Conservation (phyloP, 2,888 invertebrate species). For the Caenorhabditis macrosperma region DNA sequence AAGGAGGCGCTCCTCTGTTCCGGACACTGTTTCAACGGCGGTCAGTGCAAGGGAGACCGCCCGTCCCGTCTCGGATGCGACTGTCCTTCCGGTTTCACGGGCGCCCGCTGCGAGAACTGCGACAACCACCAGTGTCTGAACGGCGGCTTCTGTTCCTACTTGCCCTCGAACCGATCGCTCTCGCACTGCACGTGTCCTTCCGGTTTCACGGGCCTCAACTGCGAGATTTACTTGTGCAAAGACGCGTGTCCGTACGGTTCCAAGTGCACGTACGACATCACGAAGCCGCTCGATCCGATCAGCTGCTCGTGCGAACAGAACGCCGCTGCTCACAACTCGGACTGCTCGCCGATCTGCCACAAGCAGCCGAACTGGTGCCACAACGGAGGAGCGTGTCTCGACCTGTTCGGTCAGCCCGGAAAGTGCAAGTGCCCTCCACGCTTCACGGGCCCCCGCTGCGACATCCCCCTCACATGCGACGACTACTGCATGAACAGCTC, state of each 20-base stretch:
- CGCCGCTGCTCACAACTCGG: slow-evolving; percentile 41
- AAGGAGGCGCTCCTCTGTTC: slow-evolving; percentile 6
- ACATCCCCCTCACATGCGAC: slow-evolving; percentile 24
- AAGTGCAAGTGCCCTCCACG: slow-evolving; percentile 48
- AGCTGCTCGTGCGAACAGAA: slow-evolving; percentile 34
- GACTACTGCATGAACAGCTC: slow-evolving; percentile 66
- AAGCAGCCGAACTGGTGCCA: slow-evolving; percentile 46
- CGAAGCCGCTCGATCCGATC: slow-evolving; percentile 24
- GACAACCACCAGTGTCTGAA: slow-evolving; percentile 74
- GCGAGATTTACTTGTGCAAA: slow-evolving; percentile 43
- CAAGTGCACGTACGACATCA: slow-evolving; percentile 31
- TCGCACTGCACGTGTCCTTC: slow-evolving; percentile 42
- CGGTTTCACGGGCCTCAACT: slow-evolving; percentile 36
- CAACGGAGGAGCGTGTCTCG: slow-evolving; percentile 51
- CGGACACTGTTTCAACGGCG: slow-evolving; percentile 48
- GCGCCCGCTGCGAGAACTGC: slow-evolving; percentile 82
- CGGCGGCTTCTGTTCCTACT: slow-evolving; percentile 43
- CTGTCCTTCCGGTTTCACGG: slow-evolving; percentile 80
- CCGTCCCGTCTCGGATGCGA: slow-evolving; percentile 4
- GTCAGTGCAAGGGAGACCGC: slow-evolving; percentile 15
- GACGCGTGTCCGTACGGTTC: slow-evolving; percentile 46
- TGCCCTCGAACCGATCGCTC: background rate
- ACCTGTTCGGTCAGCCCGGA: slow-evolving; percentile 45
- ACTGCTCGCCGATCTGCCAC: slow-evolving; percentile 54
- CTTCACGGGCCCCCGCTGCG: slow-evolving; percentile 49